These are phyloP conservation scores for Sphaerophoria rueppellii DNA, from an alignment of 2,888 invertebrate species.

Conservation along the genomic window DNA sequence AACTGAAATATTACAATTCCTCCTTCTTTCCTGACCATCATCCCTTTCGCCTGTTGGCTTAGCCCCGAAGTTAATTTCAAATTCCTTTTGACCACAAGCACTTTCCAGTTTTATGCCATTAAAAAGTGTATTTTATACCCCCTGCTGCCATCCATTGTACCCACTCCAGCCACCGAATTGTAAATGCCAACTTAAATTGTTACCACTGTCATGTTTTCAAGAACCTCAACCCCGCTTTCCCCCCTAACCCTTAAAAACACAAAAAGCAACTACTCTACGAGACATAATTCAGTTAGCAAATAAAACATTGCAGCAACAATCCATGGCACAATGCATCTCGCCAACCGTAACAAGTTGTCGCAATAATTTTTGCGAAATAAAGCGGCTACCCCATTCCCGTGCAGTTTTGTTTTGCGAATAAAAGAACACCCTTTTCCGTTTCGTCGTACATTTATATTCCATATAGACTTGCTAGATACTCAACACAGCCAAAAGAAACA, in stretches of 20 bases:
- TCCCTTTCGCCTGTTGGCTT: neutral
- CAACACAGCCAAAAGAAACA: slow-evolving; percentile 36
- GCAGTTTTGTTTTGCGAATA: neutral
- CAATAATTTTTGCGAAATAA: slow-evolving; percentile 74
- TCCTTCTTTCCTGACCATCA: neutral
- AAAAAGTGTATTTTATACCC: slow-evolving; percentile 56
- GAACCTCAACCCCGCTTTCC: neutral
- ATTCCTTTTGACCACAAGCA: slow-evolving; percentile 69
- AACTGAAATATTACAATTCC: slow-evolving; percentile 24
- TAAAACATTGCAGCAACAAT: slow-evolving; percentile 73
- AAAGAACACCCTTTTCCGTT: slow-evolving; percentile 13
- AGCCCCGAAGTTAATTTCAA: slow-evolving; percentile 55
- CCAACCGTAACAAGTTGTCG: slow-evolving; percentile 77
- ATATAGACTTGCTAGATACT: neutral
- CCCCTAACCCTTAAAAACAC: neutral
- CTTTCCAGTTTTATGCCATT: slow-evolving; percentile 60
- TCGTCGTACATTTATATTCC: neutral
- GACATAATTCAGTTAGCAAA: slow-evolving; percentile 73
- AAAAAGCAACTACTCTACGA: slow-evolving; percentile 11
- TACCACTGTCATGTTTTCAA: slow-evolving; percentile 62
- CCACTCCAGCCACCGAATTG: neutral
- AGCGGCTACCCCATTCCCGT: slow-evolving; percentile 47
- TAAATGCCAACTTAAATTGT: slow-evolving; percentile 67
- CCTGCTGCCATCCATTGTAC: neutral
- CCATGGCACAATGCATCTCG: slow-evolving; percentile 74